phyloP scores from a whole-genome alignment of 2,113 vertebrate genomes.

The Rhabdornis inornatus region DNA sequence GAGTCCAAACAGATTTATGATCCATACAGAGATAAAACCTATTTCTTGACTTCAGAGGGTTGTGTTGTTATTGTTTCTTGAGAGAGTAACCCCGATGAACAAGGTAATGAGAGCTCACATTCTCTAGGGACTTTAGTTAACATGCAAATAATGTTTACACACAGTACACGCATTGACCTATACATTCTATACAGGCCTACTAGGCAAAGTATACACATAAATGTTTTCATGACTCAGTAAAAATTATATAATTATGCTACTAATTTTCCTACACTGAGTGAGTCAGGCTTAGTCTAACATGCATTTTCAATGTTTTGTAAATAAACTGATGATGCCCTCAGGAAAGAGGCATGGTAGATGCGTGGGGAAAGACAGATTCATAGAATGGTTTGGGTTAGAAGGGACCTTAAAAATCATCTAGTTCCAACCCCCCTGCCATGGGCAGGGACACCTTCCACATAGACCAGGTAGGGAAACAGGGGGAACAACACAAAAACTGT shows the following conservation, averaged over 20 bases:
- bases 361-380: neutral
- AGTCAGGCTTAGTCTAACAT: neutral
- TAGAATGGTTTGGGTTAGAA: neutral
- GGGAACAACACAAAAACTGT: neutral
- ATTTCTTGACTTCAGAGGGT: neutral
- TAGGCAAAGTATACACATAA: neutral
- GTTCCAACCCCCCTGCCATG: neutral
- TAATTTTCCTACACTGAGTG: neutral
- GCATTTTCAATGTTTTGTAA: neutral
- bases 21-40: neutral
- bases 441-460: neutral
- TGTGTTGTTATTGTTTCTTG: neutral
- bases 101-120: neutral
- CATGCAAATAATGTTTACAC: neutral
- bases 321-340: neutral
- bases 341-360: neutral
- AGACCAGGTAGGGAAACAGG: neutral
- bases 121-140: neutral
- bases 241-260: neutral
- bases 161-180: neutral
- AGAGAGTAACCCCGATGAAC: neutral
- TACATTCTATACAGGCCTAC: neutral
- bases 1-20: neutral
- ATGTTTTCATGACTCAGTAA: neutral
- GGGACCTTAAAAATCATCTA: neutral